Conservation (phyloP, 1,140 invertebrate genomes). For the Gyrodactylus salaris region DNA sequence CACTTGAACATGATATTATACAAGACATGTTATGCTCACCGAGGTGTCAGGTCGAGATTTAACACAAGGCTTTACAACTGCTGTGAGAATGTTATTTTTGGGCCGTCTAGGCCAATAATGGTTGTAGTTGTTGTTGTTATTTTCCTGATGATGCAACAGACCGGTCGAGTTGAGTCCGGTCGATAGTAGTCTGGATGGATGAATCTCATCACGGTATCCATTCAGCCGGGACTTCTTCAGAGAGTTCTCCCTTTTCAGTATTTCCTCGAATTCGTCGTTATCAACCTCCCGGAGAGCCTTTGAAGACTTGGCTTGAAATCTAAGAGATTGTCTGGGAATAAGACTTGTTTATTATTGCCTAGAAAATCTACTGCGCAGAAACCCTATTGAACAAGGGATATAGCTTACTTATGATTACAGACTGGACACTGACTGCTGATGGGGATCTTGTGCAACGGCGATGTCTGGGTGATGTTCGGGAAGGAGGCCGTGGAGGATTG, state of each 20-base stretch:
- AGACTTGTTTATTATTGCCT: too few relatives aligned
- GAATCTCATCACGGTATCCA: background rate
- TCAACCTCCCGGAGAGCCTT: background rate
- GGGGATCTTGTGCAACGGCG: background rate
- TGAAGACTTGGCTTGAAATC: background rate
- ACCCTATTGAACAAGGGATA: too few relatives aligned
- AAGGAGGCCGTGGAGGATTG: background rate
- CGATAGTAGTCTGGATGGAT: background rate
- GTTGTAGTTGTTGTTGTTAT: background rate
- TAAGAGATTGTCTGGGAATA: too few relatives aligned
- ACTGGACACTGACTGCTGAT: background rate
- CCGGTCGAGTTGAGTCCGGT: background rate
- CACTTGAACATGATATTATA: too few relatives aligned
- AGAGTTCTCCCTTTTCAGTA: background rate
- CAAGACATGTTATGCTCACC: too few relatives aligned
- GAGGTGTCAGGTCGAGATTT: background rate
- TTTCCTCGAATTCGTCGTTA: background rate
- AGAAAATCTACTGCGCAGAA: too few relatives aligned
- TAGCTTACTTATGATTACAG: background rate
- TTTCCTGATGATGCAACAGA: background rate
- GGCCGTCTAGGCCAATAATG: background rate
- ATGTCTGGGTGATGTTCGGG: background rate
- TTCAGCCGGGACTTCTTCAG: background rate
- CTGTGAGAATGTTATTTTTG: background rate
- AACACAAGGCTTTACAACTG: background rate